Conservation (phyloP, 2,113 vertebrate genomes). For the Lagenorhynchus albirostris region DNA sequence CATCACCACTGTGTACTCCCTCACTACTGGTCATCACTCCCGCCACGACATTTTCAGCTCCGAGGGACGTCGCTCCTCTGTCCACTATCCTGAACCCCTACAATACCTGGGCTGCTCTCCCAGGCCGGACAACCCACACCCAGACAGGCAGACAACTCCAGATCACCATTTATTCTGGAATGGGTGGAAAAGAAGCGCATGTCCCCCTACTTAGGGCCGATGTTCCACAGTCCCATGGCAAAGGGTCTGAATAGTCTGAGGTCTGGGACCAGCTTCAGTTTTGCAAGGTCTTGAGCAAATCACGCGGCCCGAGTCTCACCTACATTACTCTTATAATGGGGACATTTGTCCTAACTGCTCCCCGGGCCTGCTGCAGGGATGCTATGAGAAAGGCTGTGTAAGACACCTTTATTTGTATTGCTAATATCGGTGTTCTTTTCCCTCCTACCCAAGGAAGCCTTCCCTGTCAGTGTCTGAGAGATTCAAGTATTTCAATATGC, state of each 20-base stretch:
- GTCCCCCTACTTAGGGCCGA: no score
- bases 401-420: not conserved
- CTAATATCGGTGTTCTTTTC: not conserved
- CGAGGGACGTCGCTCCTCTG: accelerated
- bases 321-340: not conserved
- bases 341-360: not conserved
- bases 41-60: not conserved
- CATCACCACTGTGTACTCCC: no score
- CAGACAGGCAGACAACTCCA: not conserved
- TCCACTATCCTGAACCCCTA: not conserved
- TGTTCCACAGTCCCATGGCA: not conserved
- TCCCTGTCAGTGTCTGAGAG: not conserved
- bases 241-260: not conserved
- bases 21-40: not conserved
- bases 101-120: not conserved
- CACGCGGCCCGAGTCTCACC: accelerated
- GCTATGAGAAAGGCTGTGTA: not conserved
- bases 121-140: not conserved
- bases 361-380: not conserved
- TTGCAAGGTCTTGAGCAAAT: not conserved
- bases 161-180: not conserved
- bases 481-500: not conserved
- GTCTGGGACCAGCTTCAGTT: not conserved
- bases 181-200: not conserved
- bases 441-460: not conserved